Evolutionary conservation across 2,113 vertebrate genomes (phyloP).

Genomic region (Phalacrocorax pelagicus): DNA sequence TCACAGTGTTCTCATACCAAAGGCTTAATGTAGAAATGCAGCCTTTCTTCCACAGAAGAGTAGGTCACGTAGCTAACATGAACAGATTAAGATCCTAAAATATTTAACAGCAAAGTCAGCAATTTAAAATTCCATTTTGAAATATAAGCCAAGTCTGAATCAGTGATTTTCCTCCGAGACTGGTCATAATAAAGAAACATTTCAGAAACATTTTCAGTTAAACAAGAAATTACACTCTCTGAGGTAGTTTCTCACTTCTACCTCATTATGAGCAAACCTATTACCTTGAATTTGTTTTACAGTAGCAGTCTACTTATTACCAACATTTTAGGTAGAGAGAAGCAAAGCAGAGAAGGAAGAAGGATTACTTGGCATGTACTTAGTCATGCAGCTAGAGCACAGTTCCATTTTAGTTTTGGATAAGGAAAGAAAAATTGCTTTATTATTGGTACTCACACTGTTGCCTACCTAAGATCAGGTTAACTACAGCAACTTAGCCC

Average conservation of each 20-base stretch:
- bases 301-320: background rate
- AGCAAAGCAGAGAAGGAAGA: background rate
- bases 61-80: background rate
- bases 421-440: background rate
- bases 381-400: background rate
- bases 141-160: background rate
- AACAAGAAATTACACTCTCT: background rate
- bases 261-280: background rate
- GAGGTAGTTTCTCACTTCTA: background rate
- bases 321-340: background rate
- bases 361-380: background rate
- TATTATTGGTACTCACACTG: background rate
- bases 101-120: background rate
- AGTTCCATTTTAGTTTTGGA: background rate
- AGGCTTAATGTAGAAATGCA: background rate
- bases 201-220: background rate
- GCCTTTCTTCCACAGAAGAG: background rate
- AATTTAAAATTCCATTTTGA: background rate
- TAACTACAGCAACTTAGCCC: background rate
- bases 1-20: background rate
- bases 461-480: slow-evolving; percentile 1
- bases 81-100: background rate
- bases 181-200: background rate
- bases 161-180: background rate
- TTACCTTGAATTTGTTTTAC: background rate